These are phyloP conservation scores for Semotilus atromaculatus DNA, from an alignment of 2,797 vertebrate genomes.

Conservation along the genomic window DNA sequence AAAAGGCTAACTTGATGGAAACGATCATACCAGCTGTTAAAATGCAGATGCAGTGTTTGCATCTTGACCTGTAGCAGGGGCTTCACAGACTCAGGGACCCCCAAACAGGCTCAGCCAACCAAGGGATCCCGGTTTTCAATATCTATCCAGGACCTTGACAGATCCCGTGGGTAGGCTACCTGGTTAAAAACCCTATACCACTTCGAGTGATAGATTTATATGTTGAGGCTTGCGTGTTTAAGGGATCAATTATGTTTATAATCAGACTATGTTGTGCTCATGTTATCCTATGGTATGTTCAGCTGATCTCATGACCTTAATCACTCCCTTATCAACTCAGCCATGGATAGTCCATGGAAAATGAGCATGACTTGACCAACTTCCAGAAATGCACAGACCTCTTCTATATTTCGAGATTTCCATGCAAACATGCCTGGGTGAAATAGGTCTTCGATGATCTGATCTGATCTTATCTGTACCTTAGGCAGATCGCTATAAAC, in stretches of 20 bases:
- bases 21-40: background rate
- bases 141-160: background rate
- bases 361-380: background rate
- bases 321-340: constrained; percentile 61
- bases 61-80: background rate
- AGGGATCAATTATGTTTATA: constrained; percentile 66
- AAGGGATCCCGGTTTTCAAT: background rate
- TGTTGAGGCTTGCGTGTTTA: background rate
- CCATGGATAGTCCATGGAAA: constrained; percentile 44
- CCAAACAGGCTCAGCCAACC: background rate
- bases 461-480: background rate
- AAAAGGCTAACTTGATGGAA: background rate
- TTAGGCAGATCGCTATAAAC: background rate
- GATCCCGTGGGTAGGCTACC: too few relatives aligned
- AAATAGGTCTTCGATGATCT: background rate
- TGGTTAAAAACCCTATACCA: background rate
- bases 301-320: constrained; percentile 54
- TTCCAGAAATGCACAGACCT: background rate
- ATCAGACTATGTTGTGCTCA: constrained; percentile 69
- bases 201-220: background rate
- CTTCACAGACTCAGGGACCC: background rate
- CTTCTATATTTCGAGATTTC: background rate
- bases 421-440: background rate
- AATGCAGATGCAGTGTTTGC: background rate
- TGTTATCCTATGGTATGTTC: constrained; percentile 62